These are phyloP conservation scores for Hemaris fuciformis DNA, from an alignment of 2,888 invertebrate species.

Conservation along the genomic window DNA sequence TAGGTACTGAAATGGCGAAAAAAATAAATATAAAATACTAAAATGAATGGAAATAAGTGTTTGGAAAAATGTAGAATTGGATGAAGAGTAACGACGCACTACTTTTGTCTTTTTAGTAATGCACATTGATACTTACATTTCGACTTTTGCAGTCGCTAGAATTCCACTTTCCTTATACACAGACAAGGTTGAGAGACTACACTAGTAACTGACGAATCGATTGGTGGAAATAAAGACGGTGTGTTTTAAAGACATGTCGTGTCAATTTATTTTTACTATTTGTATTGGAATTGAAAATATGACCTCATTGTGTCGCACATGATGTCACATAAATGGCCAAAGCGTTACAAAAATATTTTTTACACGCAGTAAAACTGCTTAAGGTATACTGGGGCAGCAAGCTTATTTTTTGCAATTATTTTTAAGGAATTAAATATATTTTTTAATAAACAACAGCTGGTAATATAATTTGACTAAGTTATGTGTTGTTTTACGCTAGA, in stretches of 20 bases:
- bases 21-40: neutral
- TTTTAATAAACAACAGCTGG: no score
- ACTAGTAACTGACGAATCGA: no score
- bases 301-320: neutral
- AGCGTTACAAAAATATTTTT: neutral
- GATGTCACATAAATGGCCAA: neutral
- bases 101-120: neutral
- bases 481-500: no score
- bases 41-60: neutral
- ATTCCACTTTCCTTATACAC: no score
- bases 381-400: neutral
- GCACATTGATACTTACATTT: no score
- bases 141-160: no score
- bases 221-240: no score
- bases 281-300: neutral
- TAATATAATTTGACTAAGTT: no score
- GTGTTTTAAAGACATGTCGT: no score
- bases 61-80: neutral
- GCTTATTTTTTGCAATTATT: neutral
- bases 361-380: neutral
- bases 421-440: no score
- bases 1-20: neutral
- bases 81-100: neutral
- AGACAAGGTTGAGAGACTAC: no score
- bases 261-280: no score